Evolutionary conservation across 2,113 vertebrate genomes (phyloP).

Genomic region (Meleagris gallopavo): DNA sequence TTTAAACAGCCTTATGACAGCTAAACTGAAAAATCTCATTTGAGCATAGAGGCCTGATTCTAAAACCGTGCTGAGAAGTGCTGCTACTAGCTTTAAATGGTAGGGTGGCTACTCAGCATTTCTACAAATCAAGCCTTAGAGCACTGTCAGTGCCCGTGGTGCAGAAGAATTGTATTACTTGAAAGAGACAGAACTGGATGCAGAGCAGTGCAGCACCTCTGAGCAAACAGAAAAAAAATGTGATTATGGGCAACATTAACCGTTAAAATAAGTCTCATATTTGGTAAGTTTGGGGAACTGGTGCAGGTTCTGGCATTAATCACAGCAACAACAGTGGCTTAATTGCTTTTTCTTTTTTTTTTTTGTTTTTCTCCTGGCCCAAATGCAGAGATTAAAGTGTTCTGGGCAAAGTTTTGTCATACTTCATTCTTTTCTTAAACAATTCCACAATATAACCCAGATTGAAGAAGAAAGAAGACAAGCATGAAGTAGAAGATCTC

Average conservation of each 20-base stretch:
- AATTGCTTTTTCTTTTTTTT: background rate
- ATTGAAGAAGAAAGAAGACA: background rate
- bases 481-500: background rate
- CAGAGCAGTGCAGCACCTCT: background rate
- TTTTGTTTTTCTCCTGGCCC: background rate
- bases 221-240: background rate
- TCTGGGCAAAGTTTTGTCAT: background rate
- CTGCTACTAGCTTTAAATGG: background rate
- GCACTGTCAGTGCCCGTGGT: background rate
- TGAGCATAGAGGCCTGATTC: background rate
- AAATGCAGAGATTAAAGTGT: background rate
- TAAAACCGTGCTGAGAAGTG: background rate
- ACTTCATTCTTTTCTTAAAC: background rate
- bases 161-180: background rate
- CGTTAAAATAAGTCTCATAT: background rate
- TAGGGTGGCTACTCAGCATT: background rate
- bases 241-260: background rate
- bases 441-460: background rate
- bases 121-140: background rate
- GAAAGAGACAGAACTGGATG: background rate
- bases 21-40: constrained; percentile 2
- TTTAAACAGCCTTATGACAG: background rate
- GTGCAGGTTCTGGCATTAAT: background rate
- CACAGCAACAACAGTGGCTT: background rate
- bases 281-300: background rate